These are phyloP conservation scores for Nysson spinosus DNA, from an alignment of 2,888 invertebrate species.

Conservation along the genomic window DNA sequence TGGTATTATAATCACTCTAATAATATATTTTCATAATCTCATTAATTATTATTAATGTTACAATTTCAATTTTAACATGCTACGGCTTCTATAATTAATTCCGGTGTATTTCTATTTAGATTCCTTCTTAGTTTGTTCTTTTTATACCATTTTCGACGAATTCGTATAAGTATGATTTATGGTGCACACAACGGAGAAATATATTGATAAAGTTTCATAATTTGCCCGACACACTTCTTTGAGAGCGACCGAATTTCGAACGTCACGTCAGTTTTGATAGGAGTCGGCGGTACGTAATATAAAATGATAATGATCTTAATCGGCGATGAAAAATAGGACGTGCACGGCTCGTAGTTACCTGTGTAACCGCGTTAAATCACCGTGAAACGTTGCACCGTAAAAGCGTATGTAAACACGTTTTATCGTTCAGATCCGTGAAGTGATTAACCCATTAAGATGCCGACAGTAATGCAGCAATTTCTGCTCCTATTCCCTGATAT, in stretches of 20 bases:
- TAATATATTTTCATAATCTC: too few species aligned
- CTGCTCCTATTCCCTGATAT: constrained; percentile 5
- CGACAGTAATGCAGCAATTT: constrained; percentile 24
- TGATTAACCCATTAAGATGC: constrained; percentile 43
- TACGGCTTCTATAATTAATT: not conserved
- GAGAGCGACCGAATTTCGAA: not conserved
- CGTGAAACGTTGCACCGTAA: constrained; percentile 15
- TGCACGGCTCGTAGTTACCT: not conserved
- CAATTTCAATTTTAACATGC: too few species aligned
- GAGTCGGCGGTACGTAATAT: not conserved
- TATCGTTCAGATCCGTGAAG: constrained; percentile 35
- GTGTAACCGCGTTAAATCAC: constrained; percentile 21
- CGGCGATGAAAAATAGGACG: constrained; percentile 5
- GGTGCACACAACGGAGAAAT: constrained; percentile 42
- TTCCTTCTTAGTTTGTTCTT: constrained; percentile 23
- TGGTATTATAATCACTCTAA: too few species aligned
- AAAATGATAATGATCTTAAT: constrained; percentile 11
- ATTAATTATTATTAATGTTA: too few species aligned
- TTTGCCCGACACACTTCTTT: constrained; percentile 5
- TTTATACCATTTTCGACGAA: constrained; percentile 37
- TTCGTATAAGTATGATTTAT: constrained; percentile 45
- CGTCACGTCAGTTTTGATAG: not conserved
- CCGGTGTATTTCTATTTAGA: constrained; percentile 5
- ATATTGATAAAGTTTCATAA: constrained; percentile 40
- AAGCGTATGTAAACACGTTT: constrained; percentile 28